Percentiles rank a stretch among this genome's conserved stretches.
These are phyloP conservation scores for Anniella stebbinsi DNA, from an alignment of 2,797 vertebrate genomes.

Conservation along the genomic window DNA sequence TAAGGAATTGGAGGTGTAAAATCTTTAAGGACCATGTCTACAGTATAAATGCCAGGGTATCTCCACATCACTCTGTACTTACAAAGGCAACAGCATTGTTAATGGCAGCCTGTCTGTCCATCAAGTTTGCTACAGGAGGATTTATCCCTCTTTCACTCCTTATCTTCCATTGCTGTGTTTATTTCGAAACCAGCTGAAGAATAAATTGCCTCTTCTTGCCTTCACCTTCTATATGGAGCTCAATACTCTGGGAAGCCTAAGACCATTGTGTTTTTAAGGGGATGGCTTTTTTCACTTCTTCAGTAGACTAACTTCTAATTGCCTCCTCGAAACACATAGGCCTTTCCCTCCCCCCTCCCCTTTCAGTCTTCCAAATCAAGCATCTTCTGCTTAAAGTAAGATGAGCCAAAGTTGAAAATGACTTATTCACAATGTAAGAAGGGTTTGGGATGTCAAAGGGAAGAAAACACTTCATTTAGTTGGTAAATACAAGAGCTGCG, in stretches of 20 bases:
- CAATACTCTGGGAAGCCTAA: constrained; percentile 80
- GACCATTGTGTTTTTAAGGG: constrained; percentile 72
- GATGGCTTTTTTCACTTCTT: constrained; percentile 54
- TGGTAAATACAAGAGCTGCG: constrained; percentile 46
- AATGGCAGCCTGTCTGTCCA: constrained; percentile 96
- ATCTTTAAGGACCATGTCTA: constrained; percentile 98
- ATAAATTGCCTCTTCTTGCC: constrained; percentile 86
- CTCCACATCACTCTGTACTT: constrained; percentile 94
- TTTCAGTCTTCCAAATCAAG: background rate
- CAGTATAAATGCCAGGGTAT: constrained; percentile 97
- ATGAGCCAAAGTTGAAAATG: constrained; percentile 43
- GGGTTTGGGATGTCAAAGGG: constrained; percentile 46
- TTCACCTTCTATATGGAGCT: constrained; percentile 82
- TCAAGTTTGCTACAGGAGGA: constrained; percentile 90
- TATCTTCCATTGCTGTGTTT: constrained; percentile 89
- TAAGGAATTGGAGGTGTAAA: constrained; percentile 99
- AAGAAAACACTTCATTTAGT: constrained; percentile 48
- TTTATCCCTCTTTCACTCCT: constrained; percentile 93
- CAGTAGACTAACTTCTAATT: constrained; percentile 79
- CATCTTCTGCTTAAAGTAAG: constrained; percentile 35
- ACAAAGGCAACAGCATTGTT: constrained; percentile 94
- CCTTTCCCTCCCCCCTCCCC: background rate
- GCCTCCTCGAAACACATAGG: constrained; percentile 64
- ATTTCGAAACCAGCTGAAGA: constrained; percentile 85
- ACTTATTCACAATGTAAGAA: constrained; percentile 18